Percentiles rank a stretch among this genome's conserved stretches.
Evolutionary conservation across 2,888 invertebrate genomes (phyloP).

Genomic region (Platycheirus albimanus): DNA sequence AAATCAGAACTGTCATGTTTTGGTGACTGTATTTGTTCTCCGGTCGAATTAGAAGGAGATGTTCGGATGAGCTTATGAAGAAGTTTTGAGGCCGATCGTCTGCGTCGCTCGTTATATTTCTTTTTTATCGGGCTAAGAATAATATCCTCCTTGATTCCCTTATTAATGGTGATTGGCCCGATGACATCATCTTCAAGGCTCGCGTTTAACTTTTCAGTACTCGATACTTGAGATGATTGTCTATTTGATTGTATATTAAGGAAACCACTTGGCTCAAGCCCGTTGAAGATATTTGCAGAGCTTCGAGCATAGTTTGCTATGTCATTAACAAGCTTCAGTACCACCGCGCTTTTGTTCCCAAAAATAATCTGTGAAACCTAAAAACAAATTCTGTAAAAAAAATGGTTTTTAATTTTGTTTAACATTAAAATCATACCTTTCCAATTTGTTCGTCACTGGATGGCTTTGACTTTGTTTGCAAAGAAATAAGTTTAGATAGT

Average conservation of each 20-base stretch:
- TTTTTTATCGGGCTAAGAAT: not conserved
- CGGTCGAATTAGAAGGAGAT: constrained; percentile 76
- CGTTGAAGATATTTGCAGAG: constrained; percentile 81
- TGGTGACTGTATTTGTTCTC: constrained; percentile 71
- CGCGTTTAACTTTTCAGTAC: constrained; percentile 64
- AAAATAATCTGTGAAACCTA: constrained; percentile 86
- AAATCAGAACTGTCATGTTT: constrained; percentile 76
- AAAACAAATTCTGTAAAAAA: constrained; percentile 79
- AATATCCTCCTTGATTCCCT: constrained; percentile 75
- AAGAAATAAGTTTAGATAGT: constrained; percentile 86
- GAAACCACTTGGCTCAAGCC: constrained; percentile 75
- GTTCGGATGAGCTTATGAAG: constrained; percentile 80
- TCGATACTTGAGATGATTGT: constrained; percentile 76
- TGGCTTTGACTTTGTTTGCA: constrained; percentile 85
- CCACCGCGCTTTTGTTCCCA: constrained; percentile 84
- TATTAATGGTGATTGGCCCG: constrained; percentile 80
- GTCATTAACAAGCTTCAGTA: constrained; percentile 84
- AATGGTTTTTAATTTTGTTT: no score
- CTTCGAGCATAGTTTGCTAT: constrained; percentile 86
- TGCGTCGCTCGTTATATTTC: constrained; percentile 12
- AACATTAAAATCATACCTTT: constrained; percentile 83
- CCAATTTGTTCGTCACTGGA: constrained; percentile 84
- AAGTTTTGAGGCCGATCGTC: constrained; percentile 77
- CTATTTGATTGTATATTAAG: constrained; percentile 35
- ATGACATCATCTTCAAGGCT: constrained; percentile 77